Conservation (phyloP, 2,113 vertebrate species). For the Xyliphius kryptos region DNA sequence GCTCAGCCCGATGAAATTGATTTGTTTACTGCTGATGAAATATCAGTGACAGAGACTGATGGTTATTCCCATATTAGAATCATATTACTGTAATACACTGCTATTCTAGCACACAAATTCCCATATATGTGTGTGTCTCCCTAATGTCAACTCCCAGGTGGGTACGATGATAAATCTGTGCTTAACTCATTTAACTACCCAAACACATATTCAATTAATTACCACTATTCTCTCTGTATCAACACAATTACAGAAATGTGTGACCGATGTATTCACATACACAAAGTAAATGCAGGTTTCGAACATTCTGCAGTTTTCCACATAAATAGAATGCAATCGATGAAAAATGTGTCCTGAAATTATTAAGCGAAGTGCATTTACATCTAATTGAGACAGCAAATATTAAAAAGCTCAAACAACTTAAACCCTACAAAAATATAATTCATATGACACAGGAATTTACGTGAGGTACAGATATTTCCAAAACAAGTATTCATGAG, state of each 20-base stretch:
- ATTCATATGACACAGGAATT: constrained; percentile 53
- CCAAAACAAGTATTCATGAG: constrained; percentile 47
- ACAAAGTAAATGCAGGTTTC: background rate
- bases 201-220: constrained; percentile 7
- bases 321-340: constrained; percentile 3
- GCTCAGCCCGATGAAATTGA: background rate
- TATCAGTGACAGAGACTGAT: background rate
- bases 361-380: constrained; percentile 49
- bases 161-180: constrained; percentile 44
- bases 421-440: constrained; percentile 42
- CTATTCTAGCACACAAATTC: constrained; percentile 8
- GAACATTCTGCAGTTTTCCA: constrained; percentile 21
- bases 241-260: background rate
- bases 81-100: constrained; percentile 46
- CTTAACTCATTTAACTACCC: constrained; percentile 39
- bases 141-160: constrained; percentile 28
- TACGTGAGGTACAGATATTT: constrained; percentile 58
- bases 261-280: background rate
- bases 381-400: constrained; percentile 35
- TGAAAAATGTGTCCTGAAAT: constrained; percentile 38
- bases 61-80: constrained; percentile 16
- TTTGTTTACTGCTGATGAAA: constrained; percentile 4
- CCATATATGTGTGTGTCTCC: background rate
- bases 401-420: constrained; percentile 31
- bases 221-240: constrained; percentile 3